phyloP scores from a whole-genome alignment of 2,888 invertebrate species.

The Drosophila nr. perissopoda region DNA sequence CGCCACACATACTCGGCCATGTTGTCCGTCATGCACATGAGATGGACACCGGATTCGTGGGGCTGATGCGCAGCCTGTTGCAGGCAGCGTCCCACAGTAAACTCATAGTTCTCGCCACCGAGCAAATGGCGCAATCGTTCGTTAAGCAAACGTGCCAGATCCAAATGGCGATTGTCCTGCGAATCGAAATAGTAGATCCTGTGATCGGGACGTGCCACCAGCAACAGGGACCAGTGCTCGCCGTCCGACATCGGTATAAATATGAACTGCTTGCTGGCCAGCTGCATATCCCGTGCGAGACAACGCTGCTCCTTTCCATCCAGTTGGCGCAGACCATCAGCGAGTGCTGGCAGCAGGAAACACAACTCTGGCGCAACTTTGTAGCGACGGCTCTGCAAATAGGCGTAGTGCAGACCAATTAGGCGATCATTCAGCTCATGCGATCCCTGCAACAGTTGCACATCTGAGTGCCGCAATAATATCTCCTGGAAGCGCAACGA shows the following conservation, averaged over 20 bases:
- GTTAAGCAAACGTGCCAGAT: conserved; percentile 29
- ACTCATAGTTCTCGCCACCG: conserved; percentile 13
- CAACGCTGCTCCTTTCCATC: conserved; percentile 9
- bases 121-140: conserved; percentile 25
- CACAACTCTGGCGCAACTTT: conserved; percentile 30
- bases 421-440: conserved; percentile 49
- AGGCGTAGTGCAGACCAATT: conserved; percentile 49
- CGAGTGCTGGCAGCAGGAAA: conserved; percentile 43
- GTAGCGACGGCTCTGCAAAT: conserved; percentile 45
- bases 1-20: conserved; percentile 52
- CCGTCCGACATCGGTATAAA: conserved; percentile 38
- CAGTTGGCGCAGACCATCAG: conserved; percentile 14
- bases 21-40: conserved; percentile 57
- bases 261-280: conserved; percentile 40
- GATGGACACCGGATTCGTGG: conserved; percentile 52
- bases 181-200: conserved; percentile 51
- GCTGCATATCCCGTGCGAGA: conserved; percentile 13
- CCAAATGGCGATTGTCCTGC: conserved; percentile 41
- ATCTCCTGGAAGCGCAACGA: conserved; percentile 45
- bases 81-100: conserved; percentile 48
- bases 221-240: conserved; percentile 54
- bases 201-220: conserved; percentile 55
- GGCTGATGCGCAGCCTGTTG: conserved; percentile 25
- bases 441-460: conserved; percentile 41
- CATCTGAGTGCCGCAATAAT: conserved; percentile 45